Percentiles rank a stretch among this genome's conserved stretches.
phyloP scores from a whole-genome alignment of 1,140 invertebrate species.

The Parapsyche elsis region DNA sequence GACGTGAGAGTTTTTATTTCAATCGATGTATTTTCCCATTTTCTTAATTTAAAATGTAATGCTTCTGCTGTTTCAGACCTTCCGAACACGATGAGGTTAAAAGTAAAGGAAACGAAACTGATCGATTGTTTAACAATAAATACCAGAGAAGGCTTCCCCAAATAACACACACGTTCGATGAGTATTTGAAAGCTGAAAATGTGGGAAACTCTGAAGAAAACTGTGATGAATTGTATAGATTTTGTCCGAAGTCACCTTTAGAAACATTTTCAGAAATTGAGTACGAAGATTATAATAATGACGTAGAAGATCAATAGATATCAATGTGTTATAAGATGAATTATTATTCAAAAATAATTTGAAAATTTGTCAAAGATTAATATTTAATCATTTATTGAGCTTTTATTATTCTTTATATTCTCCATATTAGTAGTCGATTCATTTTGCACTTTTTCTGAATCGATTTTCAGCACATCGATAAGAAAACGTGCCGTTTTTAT shows the following conservation, averaged over 20 bases:
- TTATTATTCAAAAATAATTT: constrained; percentile 7
- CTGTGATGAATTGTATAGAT: constrained; percentile 44
- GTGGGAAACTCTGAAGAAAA: constrained; percentile 25
- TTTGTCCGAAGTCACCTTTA: constrained; percentile 44
- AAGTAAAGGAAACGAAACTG: neutral
- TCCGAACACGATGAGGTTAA: constrained; percentile 43
- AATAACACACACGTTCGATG: constrained; percentile 28
- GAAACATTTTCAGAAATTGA: constrained; percentile 42
- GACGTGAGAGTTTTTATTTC: constrained; percentile 59
- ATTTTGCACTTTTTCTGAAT: constrained; percentile 35
- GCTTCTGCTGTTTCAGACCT: constrained; percentile 41
- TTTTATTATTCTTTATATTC: too few relatives aligned
- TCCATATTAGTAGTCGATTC: neutral
- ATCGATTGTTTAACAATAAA: neutral
- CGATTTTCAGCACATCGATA: neutral
- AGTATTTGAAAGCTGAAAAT: constrained; percentile 46
- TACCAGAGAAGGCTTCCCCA: neutral
- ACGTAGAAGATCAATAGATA: neutral
- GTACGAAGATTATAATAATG: constrained; percentile 36
- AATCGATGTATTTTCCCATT: neutral
- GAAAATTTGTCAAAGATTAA: too few relatives aligned
- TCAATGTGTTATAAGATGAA: neutral
- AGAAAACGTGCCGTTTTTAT: constrained; percentile 7
- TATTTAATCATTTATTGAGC: too few relatives aligned
- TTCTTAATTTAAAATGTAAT: neutral